Evolutionary conservation across 2,113 vertebrate genomes (phyloP).

Genomic region (Hyperopisus bebe): DNA sequence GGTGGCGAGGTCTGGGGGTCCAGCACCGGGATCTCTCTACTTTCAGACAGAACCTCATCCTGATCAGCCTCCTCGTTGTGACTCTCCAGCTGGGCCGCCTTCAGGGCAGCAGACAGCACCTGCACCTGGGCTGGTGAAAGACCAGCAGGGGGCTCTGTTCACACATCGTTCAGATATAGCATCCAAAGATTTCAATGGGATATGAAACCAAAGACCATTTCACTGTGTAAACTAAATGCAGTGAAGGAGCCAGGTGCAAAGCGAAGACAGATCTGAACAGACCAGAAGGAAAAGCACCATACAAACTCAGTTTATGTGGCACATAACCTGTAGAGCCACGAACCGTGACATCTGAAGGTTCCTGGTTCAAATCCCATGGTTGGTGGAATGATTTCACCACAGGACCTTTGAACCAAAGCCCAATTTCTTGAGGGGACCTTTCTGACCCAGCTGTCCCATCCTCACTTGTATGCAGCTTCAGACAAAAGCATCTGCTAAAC

Average conservation of each 20-base stretch:
- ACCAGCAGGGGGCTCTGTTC: slow-evolving; percentile 1
- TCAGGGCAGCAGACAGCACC: slow-evolving; percentile 74
- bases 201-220: neutral
- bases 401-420: neutral
- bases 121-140: slow-evolving; percentile 68
- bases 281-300: neutral
- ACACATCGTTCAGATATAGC: neutral
- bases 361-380: neutral
- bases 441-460: neutral
- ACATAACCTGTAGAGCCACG: neutral
- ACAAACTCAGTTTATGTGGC: neutral
- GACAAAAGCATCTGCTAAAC: neutral
- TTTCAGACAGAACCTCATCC: slow-evolving; percentile 39
- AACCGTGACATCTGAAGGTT: neutral
- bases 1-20: neutral
- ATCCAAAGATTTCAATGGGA: neutral
- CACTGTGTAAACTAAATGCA: neutral
- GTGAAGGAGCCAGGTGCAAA: neutral
- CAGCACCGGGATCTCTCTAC: slow-evolving; percentile 31
- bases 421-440: neutral
- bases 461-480: neutral
- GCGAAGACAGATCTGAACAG: neutral
- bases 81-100: slow-evolving; percentile 69
- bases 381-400: neutral
- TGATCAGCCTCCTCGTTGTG: slow-evolving; percentile 37